Evolutionary conservation across 2,888 invertebrate species (phyloP), one percentile per base, ranked within the genome.

Genomic region (Fabriciana adippe): DNA sequence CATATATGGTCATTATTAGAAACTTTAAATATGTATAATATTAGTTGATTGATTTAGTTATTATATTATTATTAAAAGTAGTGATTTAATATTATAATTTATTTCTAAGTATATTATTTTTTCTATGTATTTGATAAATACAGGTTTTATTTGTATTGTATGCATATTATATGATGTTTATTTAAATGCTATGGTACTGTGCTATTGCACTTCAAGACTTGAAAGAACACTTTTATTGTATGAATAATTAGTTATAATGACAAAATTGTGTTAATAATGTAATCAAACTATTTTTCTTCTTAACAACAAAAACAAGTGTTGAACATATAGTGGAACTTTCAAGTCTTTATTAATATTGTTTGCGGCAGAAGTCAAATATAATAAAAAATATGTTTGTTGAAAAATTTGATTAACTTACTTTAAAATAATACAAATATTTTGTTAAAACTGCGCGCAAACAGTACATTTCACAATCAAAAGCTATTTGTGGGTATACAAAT

Each of bases 371-470:
- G 14, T n/a, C 5, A 21, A 14, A 64, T 14, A 31, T 47, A 35
- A 16, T 48, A 26, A 59, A 45, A n/a, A 16, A 2, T 14, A 26
- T 51, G 0, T 45, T n/a, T 3, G 2, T 13, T 15, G 26, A 15
- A 16, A 0, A 6, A 16, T 53, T 47, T 6, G 2, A 21, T 31
- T 18, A n/a, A 54, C 15, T 1, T 55, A 31, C 26, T 61, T 26
- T 35, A 2, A 45, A 56, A 6, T 50, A 41, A 21, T 75, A 70
- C 66, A 68, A 18, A 47, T 45, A 48, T 54, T 55, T 54, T 60
- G n/a, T 16, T 15, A 41, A 66, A 74, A 76, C 81, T 82, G 78
- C 75, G 68, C 77, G 86, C 89, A 87, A 74, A 81, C 77, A 76
- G 76, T 85, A 80, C 73, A 76, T 72, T 75, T 74, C 72, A 72